These are phyloP conservation scores for Tachina lurida DNA, from an alignment of 2,888 invertebrate species.

Conservation along the genomic window DNA sequence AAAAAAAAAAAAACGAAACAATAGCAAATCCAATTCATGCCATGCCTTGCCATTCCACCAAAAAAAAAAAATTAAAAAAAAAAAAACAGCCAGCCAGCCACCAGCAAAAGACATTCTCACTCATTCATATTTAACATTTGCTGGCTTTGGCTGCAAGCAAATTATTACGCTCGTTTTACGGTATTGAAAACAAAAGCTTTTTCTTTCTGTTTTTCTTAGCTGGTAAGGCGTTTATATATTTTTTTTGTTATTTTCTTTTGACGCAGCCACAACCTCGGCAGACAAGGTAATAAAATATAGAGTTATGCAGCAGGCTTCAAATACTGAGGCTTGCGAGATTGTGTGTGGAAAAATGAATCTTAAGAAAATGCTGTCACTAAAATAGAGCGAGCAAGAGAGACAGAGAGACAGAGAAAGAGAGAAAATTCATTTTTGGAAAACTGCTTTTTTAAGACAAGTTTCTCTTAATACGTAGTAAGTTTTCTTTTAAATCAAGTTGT, in stretches of 20 bases:
- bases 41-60: conserved; percentile 10
- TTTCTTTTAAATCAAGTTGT: neutral
- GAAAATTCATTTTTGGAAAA: conserved; percentile 53
- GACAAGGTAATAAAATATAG: conserved; percentile 22
- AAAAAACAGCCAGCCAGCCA: neutral
- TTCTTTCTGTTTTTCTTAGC: conserved; percentile 23
- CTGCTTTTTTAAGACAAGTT: neutral
- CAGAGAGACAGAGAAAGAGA: neutral
- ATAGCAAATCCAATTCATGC: conserved; percentile 2
- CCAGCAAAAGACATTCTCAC: conserved; percentile 62
- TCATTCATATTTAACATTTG: conserved; percentile 56
- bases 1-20: neutral
- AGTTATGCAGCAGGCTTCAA: conserved; percentile 11
- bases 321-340: neutral
- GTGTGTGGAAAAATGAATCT: conserved; percentile 34
- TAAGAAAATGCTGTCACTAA: conserved; percentile 25
- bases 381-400: too few relatives aligned
- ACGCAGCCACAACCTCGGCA: neutral
- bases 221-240: neutral
- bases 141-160: conserved; percentile 53
- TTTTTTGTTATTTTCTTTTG: neutral
- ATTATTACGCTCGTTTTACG: conserved; percentile 48
- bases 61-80: too few relatives aligned
- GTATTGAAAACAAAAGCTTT: conserved; percentile 60
- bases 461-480: neutral